Base-by-base conservation (phyloP, 92 coral and sea anemone species). In the Pocillopora meandrina region DNA sequence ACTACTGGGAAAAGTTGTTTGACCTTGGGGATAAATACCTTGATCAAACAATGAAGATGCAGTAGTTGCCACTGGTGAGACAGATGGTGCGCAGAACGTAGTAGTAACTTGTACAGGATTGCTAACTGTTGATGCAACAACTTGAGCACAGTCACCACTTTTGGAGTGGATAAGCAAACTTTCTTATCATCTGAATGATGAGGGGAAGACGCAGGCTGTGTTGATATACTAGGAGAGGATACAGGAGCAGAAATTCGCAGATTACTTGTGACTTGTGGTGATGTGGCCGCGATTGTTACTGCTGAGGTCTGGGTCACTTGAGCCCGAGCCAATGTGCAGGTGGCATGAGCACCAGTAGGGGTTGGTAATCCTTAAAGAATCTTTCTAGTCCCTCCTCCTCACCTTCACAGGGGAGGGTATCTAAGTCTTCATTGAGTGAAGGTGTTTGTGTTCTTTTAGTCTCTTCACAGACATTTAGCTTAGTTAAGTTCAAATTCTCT, bases 111-210 rank as follows among this genome's bases (percentile, higher is more conserved):
- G 61, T 42, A 42, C 49, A 74, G 78, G 35, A 74, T 74, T 34
- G 56, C 13, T 74, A 52, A 16, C 56, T 47, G 62, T 21, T 4
- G 35, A 17, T 56, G 62, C 13, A 10, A 58, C n/a, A 55, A 20
- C 66, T 33, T 75, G 52, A 36, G 4, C 6, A 47, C 76, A 5
- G 76, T 3, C 21, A 49, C 76, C 19, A 36, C 60, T 42, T 23
- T 23, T 72, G 12, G 76, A 72, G 59, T 56, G 88, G 76, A 83
- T 64, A 82, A 26, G 52, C 74, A 26, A 61, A 26, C 42, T 61
- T 35, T 60, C 42, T 1, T 42, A 42, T 36, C 71, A 18, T 78
- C 61, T 47, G 64, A 61, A 35, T 78, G 67, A 78, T 23, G 82
- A 78, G 36, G 58, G 19, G 82, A 21, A 78, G 34, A 78, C 47